These are phyloP conservation scores for Manacus vitellinus DNA, from an alignment of 2,113 vertebrate species.

Conservation along the genomic window DNA sequence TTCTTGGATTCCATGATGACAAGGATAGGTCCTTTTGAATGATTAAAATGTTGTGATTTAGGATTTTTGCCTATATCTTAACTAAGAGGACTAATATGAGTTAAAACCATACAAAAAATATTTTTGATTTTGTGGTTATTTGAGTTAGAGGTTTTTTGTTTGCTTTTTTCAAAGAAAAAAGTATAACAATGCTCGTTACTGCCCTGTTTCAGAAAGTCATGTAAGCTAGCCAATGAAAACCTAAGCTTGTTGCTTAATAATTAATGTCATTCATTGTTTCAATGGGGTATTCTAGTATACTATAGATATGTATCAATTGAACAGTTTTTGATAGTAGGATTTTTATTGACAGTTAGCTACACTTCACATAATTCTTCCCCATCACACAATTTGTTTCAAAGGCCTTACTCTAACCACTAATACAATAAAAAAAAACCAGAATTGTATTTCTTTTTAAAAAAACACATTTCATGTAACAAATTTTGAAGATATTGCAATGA, in stretches of 20 bases:
- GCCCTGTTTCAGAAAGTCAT: neutral
- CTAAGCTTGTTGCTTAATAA: neutral
- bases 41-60: neutral
- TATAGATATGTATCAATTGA: neutral
- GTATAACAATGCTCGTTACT: neutral
- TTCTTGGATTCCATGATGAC: neutral
- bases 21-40: neutral
- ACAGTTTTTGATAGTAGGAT: neutral
- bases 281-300: neutral
- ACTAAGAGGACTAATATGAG: neutral
- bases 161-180: neutral
- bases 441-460: neutral
- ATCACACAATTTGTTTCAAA: neutral
- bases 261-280: neutral
- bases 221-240: neutral
- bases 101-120: neutral
- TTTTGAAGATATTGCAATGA: neutral
- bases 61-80: neutral
- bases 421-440: neutral
- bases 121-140: neutral
- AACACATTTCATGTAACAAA: neutral
- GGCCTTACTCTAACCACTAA: neutral
- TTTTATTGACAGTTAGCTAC: neutral
- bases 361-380: neutral
- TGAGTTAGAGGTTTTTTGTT: neutral